Evolutionary conservation across 2,888 invertebrate species (phyloP).

Genomic region (Protonemura montana): DNA sequence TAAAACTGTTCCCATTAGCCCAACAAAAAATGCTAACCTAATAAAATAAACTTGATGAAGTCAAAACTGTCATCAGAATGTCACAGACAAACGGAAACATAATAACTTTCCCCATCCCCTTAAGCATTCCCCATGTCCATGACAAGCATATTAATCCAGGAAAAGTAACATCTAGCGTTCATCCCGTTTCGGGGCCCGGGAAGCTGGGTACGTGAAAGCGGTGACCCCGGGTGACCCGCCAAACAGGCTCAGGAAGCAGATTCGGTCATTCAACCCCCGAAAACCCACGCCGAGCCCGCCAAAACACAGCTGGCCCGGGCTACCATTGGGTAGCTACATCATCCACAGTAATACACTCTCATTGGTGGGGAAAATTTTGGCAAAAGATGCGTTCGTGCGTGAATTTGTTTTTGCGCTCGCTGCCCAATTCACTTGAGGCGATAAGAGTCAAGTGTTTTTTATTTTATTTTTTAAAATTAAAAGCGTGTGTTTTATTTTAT

Average conservation of each 20-base stretch:
- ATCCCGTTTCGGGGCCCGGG: background rate
- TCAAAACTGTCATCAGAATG: background rate
- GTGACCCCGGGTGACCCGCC: background rate
- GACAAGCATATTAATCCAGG: background rate
- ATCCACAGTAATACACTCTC: too few species aligned
- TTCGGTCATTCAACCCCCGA: background rate
- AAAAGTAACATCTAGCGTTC: too few species aligned
- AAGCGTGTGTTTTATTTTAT: background rate
- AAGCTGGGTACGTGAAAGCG: background rate
- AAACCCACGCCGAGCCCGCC: background rate
- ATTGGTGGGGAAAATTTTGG: too few species aligned
- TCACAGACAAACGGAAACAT: too few species aligned
- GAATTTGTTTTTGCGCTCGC: background rate
- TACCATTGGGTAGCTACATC: too few species aligned
- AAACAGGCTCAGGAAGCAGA: background rate
- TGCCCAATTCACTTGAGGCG: background rate
- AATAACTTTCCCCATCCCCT: too few species aligned
- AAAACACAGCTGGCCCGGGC: constrained; percentile 12
- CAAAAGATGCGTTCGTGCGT: background rate
- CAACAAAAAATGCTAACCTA: background rate
- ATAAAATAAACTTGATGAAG: background rate
- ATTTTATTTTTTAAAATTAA: background rate
- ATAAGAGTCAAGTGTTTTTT: too few species aligned
- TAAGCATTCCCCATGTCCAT: background rate
- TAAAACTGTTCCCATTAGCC: background rate